Percentiles rank a stretch among this genome's conserved stretches.
phyloP scores from a whole-genome alignment of 2,113 vertebrate genomes.

The Chelonoidis abingdonii region DNA sequence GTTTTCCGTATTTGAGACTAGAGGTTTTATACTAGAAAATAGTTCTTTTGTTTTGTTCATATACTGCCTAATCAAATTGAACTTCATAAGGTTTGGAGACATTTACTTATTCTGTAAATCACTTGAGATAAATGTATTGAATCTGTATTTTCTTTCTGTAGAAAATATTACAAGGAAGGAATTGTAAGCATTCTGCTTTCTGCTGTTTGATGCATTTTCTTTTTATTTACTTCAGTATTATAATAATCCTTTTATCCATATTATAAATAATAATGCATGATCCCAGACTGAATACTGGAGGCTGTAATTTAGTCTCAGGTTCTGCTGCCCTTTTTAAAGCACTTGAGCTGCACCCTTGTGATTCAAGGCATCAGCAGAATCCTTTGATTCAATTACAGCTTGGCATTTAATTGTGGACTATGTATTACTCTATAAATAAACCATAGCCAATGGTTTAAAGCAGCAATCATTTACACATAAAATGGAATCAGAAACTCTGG shows the following conservation, averaged over 20 bases:
- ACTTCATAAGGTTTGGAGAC: not conserved
- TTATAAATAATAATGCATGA: not conserved
- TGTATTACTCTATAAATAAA: slow-evolving; percentile 63
- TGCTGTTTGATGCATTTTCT: slow-evolving; percentile 38
- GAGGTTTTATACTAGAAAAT: not conserved
- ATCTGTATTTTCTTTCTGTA: not conserved
- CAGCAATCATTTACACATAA: slow-evolving; percentile 23
- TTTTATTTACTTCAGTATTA: slow-evolving; percentile 60
- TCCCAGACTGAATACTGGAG: slow-evolving; percentile 15
- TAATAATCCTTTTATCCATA: slow-evolving; percentile 58
- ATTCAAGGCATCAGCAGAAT: slow-evolving; percentile 34
- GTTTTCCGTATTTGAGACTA: not conserved
- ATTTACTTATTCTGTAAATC: not conserved
- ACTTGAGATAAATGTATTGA: not conserved
- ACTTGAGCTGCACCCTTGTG: slow-evolving; percentile 41
- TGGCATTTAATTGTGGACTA: slow-evolving; percentile 60
- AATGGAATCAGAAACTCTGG: slow-evolving; percentile 1
- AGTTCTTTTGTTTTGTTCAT: fast-evolving
- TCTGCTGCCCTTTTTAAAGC: slow-evolving; percentile 50
- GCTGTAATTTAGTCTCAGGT: slow-evolving; percentile 50
- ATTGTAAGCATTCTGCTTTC: slow-evolving; percentile 18
- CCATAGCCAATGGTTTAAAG: slow-evolving; percentile 52
- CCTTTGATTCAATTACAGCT: slow-evolving; percentile 65
- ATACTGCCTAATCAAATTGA: not conserved
- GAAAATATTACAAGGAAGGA: not conserved